Conservation (phyloP, 2,113 vertebrate species). For the Cariama cristata region DNA sequence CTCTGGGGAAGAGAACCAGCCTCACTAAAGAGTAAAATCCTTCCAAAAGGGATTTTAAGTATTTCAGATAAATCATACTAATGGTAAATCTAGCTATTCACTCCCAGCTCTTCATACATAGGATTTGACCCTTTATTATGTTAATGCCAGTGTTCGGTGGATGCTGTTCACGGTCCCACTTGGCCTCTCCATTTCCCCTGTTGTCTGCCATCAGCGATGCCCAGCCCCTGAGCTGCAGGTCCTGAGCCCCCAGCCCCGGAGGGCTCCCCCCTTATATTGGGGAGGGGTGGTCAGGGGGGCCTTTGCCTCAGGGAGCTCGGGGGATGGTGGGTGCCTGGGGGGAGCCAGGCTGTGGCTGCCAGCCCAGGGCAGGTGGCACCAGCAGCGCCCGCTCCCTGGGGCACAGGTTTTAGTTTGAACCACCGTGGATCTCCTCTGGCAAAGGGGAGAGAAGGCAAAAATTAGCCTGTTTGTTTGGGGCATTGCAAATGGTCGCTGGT, state of each 20-base stretch:
- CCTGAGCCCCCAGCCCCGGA: neutral
- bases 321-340: neutral
- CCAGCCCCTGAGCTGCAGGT: neutral
- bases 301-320: neutral
- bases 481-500: accelerated
- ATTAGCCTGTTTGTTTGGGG: accelerated
- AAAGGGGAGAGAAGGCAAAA: neutral
- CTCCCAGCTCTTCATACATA: neutral
- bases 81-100: constrained; percentile 15
- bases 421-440: accelerated
- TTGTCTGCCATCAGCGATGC: neutral
- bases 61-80: constrained; percentile 20
- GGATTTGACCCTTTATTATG: constrained; percentile 6
- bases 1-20: neutral
- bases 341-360: accelerated
- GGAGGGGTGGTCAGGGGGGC: accelerated
- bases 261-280: accelerated
- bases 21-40: constrained; percentile 20
- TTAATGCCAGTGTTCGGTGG: neutral
- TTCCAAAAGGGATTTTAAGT: constrained; percentile 21
- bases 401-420: neutral
- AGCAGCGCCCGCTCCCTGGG: neutral
- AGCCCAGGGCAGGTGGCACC: neutral
- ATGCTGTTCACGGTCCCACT: accelerated
- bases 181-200: neutral